Evolutionary conservation across 2,888 invertebrate genomes (phyloP).

Genomic region (Catonia carolina): DNA sequence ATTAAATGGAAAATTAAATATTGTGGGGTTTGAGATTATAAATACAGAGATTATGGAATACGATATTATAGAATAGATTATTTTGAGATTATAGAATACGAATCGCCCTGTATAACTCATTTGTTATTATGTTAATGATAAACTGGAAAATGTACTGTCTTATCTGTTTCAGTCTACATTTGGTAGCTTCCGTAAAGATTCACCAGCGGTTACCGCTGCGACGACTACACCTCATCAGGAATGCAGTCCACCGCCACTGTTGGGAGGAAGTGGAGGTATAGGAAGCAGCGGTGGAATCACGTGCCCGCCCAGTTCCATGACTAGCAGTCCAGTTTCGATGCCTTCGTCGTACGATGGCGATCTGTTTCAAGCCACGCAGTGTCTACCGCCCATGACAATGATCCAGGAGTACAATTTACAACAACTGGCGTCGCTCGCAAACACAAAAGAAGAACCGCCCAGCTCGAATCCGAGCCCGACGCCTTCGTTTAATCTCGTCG

Average conservation of each 20-base stretch:
- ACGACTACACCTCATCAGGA: slow-evolving; percentile 19
- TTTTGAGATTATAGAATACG: no score
- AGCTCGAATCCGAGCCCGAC: slow-evolving; percentile 51
- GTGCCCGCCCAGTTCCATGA: slow-evolving; percentile 50
- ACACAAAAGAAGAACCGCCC: slow-evolving; percentile 42
- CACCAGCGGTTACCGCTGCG: slow-evolving; percentile 13
- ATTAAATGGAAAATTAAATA: no score
- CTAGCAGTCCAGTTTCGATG: slow-evolving; percentile 63
- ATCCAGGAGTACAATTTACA: slow-evolving; percentile 83
- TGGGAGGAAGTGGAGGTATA: slow-evolving; percentile 17
- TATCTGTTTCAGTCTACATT: slow-evolving; percentile 27
- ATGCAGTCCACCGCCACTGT: slow-evolving; percentile 13
- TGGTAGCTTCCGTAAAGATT: slow-evolving; percentile 27
- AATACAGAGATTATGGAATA: no score
- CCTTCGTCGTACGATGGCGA: slow-evolving; percentile 75
- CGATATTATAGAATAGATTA: no score
- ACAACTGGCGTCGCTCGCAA: slow-evolving; percentile 73
- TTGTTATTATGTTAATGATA: no score
- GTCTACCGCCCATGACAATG: slow-evolving; percentile 50
- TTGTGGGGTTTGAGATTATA: no score
- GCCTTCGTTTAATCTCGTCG: slow-evolving; percentile 59
- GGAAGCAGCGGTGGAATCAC: slow-evolving; percentile 22
- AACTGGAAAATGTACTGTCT: no score
- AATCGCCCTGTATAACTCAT: no score
- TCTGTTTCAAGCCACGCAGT: slow-evolving; percentile 42